These are phyloP conservation scores for Pocillopora damicornis DNA, from an alignment of 64 coral and sea anemone species.

Conservation along the genomic window DNA sequence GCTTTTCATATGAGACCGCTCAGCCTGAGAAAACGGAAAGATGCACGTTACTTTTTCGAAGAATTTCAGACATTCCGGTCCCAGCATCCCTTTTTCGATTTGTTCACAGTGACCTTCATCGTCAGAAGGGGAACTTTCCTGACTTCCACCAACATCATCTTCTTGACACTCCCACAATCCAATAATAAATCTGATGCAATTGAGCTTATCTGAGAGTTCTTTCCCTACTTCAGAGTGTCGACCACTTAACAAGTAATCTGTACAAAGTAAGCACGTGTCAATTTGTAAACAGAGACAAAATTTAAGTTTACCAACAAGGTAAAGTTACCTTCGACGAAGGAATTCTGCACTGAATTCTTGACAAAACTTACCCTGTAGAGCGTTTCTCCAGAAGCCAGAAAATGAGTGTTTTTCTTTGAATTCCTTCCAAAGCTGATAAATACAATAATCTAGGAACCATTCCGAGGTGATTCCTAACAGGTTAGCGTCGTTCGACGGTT, in stretches of 20 bases:
- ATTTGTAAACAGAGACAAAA: background rate
- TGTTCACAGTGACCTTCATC: background rate
- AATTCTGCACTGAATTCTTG: background rate
- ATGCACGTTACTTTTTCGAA: conserved; percentile 14
- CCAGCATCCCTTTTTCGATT: background rate
- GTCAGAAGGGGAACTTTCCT: background rate
- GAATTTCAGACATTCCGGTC: conserved; percentile 7
- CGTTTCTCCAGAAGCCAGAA: conserved; percentile 20
- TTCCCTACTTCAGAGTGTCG: background rate
- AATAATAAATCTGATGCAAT: conserved; percentile 40
- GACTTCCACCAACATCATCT: background rate
- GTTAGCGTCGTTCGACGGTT: background rate
- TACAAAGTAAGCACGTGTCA: background rate
- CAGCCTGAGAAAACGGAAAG: conserved; percentile 20
- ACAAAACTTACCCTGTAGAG: conserved; percentile 11
- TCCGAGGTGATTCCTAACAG: conserved; percentile 22
- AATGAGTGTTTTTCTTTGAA: conserved; percentile 14
- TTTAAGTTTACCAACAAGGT: background rate
- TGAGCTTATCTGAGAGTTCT: conserved; percentile 10
- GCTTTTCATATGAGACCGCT: conserved; percentile 28
- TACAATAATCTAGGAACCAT: conserved; percentile 34
- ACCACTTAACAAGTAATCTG: conserved; percentile 23
- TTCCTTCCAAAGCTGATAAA: conserved; percentile 35
- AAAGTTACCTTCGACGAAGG: too few relatives aligned
- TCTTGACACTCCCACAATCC: conserved; percentile 1